These are phyloP conservation scores for Acrobasis suavella DNA, from an alignment of 2,888 invertebrate genomes.

Conservation along the genomic window DNA sequence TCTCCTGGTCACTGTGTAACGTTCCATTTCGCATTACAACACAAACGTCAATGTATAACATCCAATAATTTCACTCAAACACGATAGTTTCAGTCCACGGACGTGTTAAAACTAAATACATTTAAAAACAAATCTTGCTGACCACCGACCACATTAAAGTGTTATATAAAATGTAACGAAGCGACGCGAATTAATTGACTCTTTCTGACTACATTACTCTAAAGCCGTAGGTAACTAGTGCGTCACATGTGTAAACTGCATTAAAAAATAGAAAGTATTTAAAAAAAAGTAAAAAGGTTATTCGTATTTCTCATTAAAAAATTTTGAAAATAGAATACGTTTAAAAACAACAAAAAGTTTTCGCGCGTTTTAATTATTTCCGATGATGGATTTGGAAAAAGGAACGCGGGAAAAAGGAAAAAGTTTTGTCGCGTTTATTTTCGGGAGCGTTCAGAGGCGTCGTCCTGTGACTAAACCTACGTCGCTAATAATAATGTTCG, in stretches of 20 bases:
- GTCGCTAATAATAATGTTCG: conserved; percentile 62
- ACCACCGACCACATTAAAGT: conserved; percentile 56
- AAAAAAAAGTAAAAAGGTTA: conserved; percentile 27
- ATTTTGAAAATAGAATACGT: no score
- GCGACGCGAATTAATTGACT: conserved; percentile 63
- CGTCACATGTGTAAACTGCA: conserved; percentile 37
- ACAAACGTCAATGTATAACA: conserved; percentile 45
- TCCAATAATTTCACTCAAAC: conserved; percentile 39
- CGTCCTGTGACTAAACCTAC: conserved; percentile 64
- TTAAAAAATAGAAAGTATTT: conserved; percentile 57
- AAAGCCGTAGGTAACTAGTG: conserved; percentile 38
- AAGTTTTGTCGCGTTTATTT: conserved; percentile 22
- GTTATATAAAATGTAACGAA: conserved; percentile 70
- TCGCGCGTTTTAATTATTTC: background rate
- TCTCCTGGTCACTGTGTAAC: conserved; percentile 66
- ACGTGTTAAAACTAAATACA: conserved; percentile 62
- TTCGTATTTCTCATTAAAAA: no score
- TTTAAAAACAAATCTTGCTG: conserved; percentile 56
- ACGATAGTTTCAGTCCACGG: conserved; percentile 56
- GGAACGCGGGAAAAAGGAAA: conserved; percentile 32
- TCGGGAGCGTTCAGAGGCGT: conserved; percentile 45
- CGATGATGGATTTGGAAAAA: conserved; percentile 32
- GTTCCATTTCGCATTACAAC: conserved; percentile 60
- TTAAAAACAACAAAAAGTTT: background rate
- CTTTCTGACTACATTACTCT: conserved; percentile 51